phyloP scores from a whole-genome alignment of 1,140 invertebrate species.

The Bactericera cockerelli region DNA sequence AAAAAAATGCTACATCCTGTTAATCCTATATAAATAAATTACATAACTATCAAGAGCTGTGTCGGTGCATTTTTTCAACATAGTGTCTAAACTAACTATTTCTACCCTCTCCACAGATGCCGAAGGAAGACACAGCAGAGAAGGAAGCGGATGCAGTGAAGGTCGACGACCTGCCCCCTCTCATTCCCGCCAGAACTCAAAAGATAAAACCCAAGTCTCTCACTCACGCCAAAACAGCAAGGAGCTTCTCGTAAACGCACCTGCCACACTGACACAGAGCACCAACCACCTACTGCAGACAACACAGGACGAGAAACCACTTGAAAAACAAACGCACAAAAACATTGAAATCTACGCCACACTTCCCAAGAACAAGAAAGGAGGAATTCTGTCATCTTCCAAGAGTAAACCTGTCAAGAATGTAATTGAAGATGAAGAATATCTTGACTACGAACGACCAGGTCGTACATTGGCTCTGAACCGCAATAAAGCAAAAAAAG shows the following conservation, averaged over 20 bases:
- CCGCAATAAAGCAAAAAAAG: conserved; percentile 46
- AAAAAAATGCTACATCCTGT: no score
- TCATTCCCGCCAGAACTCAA: conserved; percentile 47
- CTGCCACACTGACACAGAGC: conserved; percentile 17
- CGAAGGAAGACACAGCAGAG: conserved; percentile 55
- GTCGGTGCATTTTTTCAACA: no score
- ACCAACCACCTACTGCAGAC: conserved; percentile 13
- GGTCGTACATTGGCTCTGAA: conserved; percentile 43
- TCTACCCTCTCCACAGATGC: no score
- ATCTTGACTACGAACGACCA: conserved; percentile 43
- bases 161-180: conserved; percentile 28
- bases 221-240: conserved; percentile 46
- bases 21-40: no score
- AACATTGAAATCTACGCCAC: conserved; percentile 84
- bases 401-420: conserved; percentile 29
- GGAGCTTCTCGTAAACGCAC: conserved; percentile 35
- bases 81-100: no score
- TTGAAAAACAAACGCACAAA: conserved; percentile 39
- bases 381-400: conserved; percentile 29
- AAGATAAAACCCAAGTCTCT: conserved; percentile 36
- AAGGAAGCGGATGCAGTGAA: conserved; percentile 44
- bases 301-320: conserved; percentile 9
- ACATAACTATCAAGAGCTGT: no score
- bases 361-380: conserved; percentile 66
- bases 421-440: conserved; percentile 52